These are phyloP conservation scores for Notoglanidium macrostoma DNA, from an alignment of 2,797 vertebrate genomes.

Conservation along the genomic window DNA sequence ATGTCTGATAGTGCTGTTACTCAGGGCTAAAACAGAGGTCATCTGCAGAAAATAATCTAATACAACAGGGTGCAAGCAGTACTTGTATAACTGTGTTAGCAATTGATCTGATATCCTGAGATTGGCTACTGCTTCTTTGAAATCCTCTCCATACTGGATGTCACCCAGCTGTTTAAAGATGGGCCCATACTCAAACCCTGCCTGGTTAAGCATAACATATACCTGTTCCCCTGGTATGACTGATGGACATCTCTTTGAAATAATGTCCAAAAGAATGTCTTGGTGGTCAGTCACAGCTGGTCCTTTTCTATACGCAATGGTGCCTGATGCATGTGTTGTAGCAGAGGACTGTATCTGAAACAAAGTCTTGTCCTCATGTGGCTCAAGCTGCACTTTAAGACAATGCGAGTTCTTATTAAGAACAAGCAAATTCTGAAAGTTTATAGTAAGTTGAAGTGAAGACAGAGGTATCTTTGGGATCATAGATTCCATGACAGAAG, in stretches of 20 bases:
- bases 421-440: conserved; percentile 76
- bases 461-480: conserved; percentile 72
- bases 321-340: conserved; percentile 75
- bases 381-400: conserved; percentile 73
- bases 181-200: conserved; percentile 83
- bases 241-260: conserved; percentile 75
- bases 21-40: conserved; percentile 70
- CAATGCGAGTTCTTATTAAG: conserved; percentile 70
- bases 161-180: conserved; percentile 77
- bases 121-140: conserved; percentile 79
- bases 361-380: conserved; percentile 51
- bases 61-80: conserved; percentile 83
- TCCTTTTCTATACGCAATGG: conserved; percentile 57
- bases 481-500: conserved; percentile 72
- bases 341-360: conserved; percentile 79
- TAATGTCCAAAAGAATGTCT: conserved; percentile 66
- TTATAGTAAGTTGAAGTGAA: conserved; percentile 72
- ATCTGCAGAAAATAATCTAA: conserved; percentile 87
- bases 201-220: conserved; percentile 74
- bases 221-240: conserved; percentile 69
- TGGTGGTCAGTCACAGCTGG: conserved; percentile 70
- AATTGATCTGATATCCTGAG: conserved; percentile 75
- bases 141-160: conserved; percentile 75
- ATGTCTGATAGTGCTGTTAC: conserved; percentile 56
- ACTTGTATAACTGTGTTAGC: conserved; percentile 72